These are phyloP conservation scores for Unio pictorum DNA, from an alignment of 2,888 invertebrate genomes.

Conservation along the genomic window DNA sequence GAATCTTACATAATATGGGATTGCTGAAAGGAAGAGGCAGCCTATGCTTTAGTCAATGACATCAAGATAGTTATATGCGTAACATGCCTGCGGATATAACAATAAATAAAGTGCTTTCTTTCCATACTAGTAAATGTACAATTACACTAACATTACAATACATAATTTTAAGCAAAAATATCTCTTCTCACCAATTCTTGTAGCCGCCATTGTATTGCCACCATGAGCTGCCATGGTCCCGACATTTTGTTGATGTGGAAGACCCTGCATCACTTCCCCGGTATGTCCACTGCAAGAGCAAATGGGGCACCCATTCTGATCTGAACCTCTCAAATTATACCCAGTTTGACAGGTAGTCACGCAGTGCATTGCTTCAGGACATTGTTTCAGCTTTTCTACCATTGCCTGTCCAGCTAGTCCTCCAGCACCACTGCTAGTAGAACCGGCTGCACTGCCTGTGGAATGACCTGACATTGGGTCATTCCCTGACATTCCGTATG, in stretches of 20 bases:
- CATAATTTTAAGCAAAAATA: neutral
- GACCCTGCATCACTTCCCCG: slow-evolving; percentile 20
- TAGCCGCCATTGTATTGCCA: neutral
- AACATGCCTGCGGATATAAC: no score
- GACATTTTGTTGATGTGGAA: slow-evolving; percentile 23
- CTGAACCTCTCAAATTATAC: slow-evolving; percentile 21
- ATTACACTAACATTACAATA: neutral
- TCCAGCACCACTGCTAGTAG: neutral
- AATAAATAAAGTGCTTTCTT: no score
- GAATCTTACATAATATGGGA: no score
- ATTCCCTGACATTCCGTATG: neutral
- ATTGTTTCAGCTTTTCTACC: slow-evolving; percentile 24
- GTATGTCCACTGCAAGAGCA: slow-evolving; percentile 27
- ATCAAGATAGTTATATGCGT: no score
- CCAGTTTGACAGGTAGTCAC: slow-evolving; percentile 37
- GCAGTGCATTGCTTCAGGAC: slow-evolving; percentile 37
- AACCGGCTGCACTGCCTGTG: neutral
- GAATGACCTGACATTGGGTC: neutral
- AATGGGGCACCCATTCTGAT: slow-evolving; percentile 28
- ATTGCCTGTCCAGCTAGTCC: slow-evolving; percentile 8
- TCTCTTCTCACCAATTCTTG: slow-evolving; percentile 10
- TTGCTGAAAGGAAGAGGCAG: no score
- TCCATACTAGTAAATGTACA: neutral
- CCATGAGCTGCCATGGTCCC: slow-evolving; percentile 2
- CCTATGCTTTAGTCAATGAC: no score